Evolutionary conservation across 2,888 invertebrate species (phyloP).

Genomic region (Cerceris rybyensis): DNA sequence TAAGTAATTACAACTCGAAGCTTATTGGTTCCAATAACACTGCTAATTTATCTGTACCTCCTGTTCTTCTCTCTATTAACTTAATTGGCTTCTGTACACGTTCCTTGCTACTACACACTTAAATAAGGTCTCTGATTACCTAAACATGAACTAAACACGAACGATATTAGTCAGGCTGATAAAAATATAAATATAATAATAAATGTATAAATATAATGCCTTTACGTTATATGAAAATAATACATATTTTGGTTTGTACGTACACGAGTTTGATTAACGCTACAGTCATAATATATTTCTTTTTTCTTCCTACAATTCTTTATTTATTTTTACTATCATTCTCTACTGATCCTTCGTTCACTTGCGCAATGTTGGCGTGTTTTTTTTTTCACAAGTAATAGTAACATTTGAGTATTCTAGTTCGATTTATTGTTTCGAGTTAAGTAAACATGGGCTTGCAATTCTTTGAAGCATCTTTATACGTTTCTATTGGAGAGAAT

Average conservation of each 20-base stretch:
- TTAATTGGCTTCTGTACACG: constrained; percentile 38
- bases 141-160: constrained; percentile 49
- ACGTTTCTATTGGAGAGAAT: constrained; percentile 8
- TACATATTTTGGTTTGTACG: constrained; percentile 59
- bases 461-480: constrained; percentile 28
- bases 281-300: constrained; percentile 45
- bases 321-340: constrained; percentile 28
- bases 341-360: constrained; percentile 26
- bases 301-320: constrained; percentile 21
- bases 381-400: constrained; percentile 28
- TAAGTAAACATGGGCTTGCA: constrained; percentile 8
- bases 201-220: constrained; percentile 29
- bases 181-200: constrained; percentile 30
- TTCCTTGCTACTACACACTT: constrained; percentile 21
- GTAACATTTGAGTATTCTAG: constrained; percentile 29
- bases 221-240: constrained; percentile 60
- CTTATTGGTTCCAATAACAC: constrained; percentile 38
- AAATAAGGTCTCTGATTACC: constrained; percentile 42
- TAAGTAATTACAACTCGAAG: constrained; percentile 26
- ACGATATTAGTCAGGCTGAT: constrained; percentile 38
- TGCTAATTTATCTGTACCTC: constrained; percentile 31
- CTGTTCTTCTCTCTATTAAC: constrained; percentile 10
- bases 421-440: neutral
- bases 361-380: constrained; percentile 8
- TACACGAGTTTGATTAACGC: constrained; percentile 59